Percentiles rank a stretch among this genome's conserved stretches.
Evolutionary conservation across 2,888 invertebrate species (phyloP).

Genomic region (Sceliomorpha sp.): DNA sequence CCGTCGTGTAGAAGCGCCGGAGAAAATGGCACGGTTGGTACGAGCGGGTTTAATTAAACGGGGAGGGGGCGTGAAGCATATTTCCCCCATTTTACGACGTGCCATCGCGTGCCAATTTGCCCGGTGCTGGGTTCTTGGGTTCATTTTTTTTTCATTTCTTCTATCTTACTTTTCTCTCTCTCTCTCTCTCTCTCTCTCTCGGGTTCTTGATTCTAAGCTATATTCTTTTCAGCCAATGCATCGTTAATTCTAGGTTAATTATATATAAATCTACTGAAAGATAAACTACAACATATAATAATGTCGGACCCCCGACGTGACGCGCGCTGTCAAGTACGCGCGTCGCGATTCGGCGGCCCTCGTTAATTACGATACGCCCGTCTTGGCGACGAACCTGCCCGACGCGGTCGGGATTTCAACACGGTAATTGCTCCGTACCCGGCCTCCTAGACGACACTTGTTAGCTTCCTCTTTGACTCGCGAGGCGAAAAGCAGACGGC

Average conservation of each 20-base stretch:
- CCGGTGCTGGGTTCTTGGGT: too few species aligned
- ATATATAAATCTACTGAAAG: constrained; percentile 16
- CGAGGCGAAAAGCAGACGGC: too few species aligned
- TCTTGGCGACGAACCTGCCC: constrained; percentile 40
- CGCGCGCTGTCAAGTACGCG: constrained; percentile 26
- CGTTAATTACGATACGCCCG: constrained; percentile 44
- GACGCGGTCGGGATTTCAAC: too few species aligned
- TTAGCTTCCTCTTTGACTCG: too few species aligned
- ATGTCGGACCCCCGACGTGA: constrained; percentile 49
- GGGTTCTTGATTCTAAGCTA: constrained; percentile 12
- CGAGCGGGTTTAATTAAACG: too few species aligned
- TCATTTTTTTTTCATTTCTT: not conserved
- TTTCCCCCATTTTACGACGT: too few species aligned
- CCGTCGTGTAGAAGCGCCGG: too few species aligned
- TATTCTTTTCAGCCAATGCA: constrained; percentile 48
- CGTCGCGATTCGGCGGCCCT: constrained; percentile 56
- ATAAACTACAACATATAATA: constrained; percentile 30
- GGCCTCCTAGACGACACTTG: not conserved
- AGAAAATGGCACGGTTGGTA: too few species aligned
- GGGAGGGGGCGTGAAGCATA: too few species aligned
- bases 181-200: constrained; percentile 1
- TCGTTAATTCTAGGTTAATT: constrained; percentile 37
- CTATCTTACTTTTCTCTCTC: constrained; percentile 5
- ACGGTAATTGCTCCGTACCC: not conserved
- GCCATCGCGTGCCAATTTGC: too few species aligned